Evolutionary conservation across 1,140 invertebrate species (phyloP).

Genomic region (Galleria mellonella): DNA sequence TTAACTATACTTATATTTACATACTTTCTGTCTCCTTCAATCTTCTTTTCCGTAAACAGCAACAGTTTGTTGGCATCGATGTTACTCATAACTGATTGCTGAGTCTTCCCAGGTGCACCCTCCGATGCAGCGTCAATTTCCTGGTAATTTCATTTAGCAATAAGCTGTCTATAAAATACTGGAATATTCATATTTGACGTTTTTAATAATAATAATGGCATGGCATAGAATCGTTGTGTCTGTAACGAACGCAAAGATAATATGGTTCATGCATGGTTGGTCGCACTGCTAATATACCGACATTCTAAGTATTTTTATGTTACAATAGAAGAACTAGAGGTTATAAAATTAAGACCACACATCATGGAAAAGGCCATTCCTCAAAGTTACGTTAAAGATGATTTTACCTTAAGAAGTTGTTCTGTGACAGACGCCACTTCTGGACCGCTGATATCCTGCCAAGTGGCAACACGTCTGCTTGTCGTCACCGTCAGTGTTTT

Average conservation of each 20-base stretch:
- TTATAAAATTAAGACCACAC: too few relatives aligned
- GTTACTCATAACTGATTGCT: slow-evolving; percentile 1
- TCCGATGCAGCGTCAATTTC: slow-evolving; percentile 21
- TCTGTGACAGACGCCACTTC: slow-evolving; percentile 22
- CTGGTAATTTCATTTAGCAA: neutral
- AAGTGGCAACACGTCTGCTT: slow-evolving; percentile 31
- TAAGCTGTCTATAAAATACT: too few relatives aligned
- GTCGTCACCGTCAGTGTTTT: slow-evolving; percentile 21
- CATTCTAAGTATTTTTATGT: too few relatives aligned
- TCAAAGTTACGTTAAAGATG: too few relatives aligned
- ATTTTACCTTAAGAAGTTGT: slow-evolving; percentile 38
- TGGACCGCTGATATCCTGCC: slow-evolving; percentile 24
- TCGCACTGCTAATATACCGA: too few relatives aligned
- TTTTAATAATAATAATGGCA: too few relatives aligned
- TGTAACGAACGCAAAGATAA: too few relatives aligned
- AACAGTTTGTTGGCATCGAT: slow-evolving; percentile 16
- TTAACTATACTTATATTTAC: neutral
- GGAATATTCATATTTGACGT: too few relatives aligned
- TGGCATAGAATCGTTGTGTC: too few relatives aligned
- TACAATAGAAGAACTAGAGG: too few relatives aligned
- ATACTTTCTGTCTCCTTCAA: slow-evolving; percentile 29
- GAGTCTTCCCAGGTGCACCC: neutral
- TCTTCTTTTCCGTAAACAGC: slow-evolving; percentile 4
- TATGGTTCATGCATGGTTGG: too few relatives aligned
- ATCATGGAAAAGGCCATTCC: too few relatives aligned